phyloP scores from a whole-genome alignment of 2,113 vertebrate genomes.

The Notothenia coriiceps region DNA sequence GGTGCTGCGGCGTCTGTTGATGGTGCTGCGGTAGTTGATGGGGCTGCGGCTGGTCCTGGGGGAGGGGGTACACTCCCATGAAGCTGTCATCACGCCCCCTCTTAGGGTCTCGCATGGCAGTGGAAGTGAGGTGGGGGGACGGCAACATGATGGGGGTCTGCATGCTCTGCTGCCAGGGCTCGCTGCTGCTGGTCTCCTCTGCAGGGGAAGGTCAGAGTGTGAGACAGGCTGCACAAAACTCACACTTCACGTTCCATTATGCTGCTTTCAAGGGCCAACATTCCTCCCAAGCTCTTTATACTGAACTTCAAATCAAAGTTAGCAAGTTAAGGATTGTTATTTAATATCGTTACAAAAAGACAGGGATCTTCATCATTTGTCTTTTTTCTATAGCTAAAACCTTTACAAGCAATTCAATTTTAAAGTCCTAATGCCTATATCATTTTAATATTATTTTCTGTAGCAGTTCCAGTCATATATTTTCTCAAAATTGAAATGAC shows the following conservation, averaged over 20 bases:
- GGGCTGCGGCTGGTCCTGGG: conserved; percentile 89
- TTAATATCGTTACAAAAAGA: too few species aligned
- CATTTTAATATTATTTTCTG: too few species aligned
- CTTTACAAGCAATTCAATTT: too few species aligned
- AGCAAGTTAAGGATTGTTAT: not conserved
- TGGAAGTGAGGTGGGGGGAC: conserved; percentile 96
- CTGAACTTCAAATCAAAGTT: conserved; percentile 9
- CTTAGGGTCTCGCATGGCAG: conserved; percentile 96
- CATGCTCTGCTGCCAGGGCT: conserved; percentile 94
- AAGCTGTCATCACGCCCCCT: conserved; percentile 93
- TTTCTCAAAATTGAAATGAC: too few species aligned
- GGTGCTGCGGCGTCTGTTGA: conserved; percentile 84
- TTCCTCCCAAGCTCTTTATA: not conserved
- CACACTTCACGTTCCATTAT: not conserved
- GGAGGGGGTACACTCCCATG: conserved; percentile 95
- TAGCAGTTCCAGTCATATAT: too few species aligned
- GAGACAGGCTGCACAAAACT: not conserved
- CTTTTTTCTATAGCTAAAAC: too few species aligned
- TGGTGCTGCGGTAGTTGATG: conserved; percentile 84
- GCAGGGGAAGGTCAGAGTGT: conserved; percentile 67
- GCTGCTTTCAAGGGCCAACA: not conserved
- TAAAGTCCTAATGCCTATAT: too few species aligned
- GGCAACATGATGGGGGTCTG: conserved; percentile 97
- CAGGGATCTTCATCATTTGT: too few species aligned
- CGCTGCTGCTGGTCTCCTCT: conserved; percentile 98